A percentile compares a stretch with the other conserved stretches of the same genome.
phyloP scores from a whole-genome alignment of 1,140 invertebrate species.

The fruit fly (Drosophila melanogaster) region Release_6_plus_ISO1_MT NT_037436.4:18241001-18241500 shows the following conservation, averaged over 20 bases:
- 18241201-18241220: too few species aligned
- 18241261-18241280: too few species aligned
- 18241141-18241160: too few species aligned
- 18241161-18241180: too few species aligned
- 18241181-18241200: too few species aligned
- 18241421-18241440: constrained; percentile 75
- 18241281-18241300: constrained; percentile 9
- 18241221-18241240: too few species aligned
- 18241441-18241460: constrained; percentile 54
- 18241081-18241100: too few species aligned
- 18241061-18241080: not conserved
- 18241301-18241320: not conserved
- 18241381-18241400: constrained; percentile 74
- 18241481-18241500: not conserved
- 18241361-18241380: constrained; percentile 59
- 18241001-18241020: not conserved
- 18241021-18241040: too few species aligned
- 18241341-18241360: constrained; percentile 49
- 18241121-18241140: too few species aligned
- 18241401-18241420: constrained; percentile 71
- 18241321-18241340: constrained; percentile 12
- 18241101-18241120: not conserved
- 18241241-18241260: too few species aligned
- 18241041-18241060: too few species aligned
- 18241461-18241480: constrained; percentile 7